Percentiles rank a stretch among this genome's conserved stretches.
Conservation (phyloP, 2,113 vertebrate genomes). For the Cygnus atratus region DNA sequence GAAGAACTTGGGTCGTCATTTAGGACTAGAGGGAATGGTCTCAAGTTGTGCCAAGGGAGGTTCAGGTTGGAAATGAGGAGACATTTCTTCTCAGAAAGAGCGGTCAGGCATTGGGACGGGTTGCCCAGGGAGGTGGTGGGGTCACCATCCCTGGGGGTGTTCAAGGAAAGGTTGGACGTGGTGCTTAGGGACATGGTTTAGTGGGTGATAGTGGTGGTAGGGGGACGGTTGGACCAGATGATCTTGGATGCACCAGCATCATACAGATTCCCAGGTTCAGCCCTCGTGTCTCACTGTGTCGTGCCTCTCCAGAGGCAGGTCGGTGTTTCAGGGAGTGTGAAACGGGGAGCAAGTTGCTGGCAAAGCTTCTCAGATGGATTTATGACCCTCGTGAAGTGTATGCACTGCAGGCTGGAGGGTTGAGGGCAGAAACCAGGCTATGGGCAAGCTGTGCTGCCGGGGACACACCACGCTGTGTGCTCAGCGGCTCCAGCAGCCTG, state of each 20-base stretch:
- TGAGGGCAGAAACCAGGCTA: neutral
- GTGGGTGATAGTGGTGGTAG: no score
- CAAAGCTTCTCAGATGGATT: neutral
- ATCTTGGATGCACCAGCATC: neutral
- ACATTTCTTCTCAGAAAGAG: no score
- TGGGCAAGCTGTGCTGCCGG: neutral
- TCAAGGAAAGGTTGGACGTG: no score
- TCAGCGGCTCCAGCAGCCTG: neutral
- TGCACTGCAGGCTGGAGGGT: neutral
- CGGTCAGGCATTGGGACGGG: no score
- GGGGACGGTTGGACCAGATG: no score
- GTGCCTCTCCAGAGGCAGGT: neutral
- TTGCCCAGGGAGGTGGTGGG: no score
- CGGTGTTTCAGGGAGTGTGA: neutral
- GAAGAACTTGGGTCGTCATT: neutral
- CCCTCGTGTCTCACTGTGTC: neutral
- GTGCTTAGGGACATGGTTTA: no score
- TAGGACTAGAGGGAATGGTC: no score
- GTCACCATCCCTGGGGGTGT: no score
- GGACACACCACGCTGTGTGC: accelerated
- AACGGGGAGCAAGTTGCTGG: neutral
- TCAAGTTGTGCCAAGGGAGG: no score
- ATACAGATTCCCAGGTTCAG: neutral
- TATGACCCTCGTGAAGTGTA: neutral
- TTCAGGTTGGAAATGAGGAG: no score